These are phyloP conservation scores for Periophthalmodon schlosseri DNA, from an alignment of 2,113 vertebrate genomes.

Conservation along the genomic window DNA sequence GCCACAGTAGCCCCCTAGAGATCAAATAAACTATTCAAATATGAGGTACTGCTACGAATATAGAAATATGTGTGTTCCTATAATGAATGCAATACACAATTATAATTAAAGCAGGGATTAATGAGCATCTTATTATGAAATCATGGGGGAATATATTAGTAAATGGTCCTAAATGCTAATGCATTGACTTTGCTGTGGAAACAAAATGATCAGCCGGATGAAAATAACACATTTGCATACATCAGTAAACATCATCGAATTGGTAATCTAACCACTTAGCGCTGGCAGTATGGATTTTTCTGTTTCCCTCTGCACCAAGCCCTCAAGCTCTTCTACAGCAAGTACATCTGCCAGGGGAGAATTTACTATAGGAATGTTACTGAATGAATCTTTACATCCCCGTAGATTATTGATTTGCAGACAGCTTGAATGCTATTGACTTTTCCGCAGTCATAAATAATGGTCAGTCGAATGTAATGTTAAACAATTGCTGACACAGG, in stretches of 20 bases:
- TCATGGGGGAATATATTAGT: not conserved
- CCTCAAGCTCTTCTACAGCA: constrained; percentile 1
- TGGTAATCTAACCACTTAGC: not conserved
- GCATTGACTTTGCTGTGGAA: constrained; percentile 2
- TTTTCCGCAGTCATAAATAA: too few species aligned
- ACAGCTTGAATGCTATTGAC: too few species aligned
- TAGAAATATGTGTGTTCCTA: not conserved
- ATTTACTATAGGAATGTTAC: not conserved
- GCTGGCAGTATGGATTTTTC: constrained; percentile 7
- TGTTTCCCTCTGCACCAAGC: not conserved
- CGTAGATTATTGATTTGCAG: too few species aligned
- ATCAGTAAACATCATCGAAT: not conserved
- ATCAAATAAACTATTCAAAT: constrained; percentile 3
- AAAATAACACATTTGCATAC: constrained; percentile 4
- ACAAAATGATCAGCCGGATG: not conserved
- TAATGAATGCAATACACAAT: not conserved
- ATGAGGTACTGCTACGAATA: not conserved
- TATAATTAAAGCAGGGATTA: not conserved
- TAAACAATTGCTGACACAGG: too few species aligned
- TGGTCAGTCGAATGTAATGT: too few species aligned
- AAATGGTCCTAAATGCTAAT: constrained; percentile 4
- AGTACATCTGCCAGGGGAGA: not conserved
- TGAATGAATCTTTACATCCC: not conserved
- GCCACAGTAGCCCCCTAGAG: constrained; percentile 20
- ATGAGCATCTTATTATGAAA: not conserved